Evolutionary conservation across 2,113 vertebrate genomes (phyloP).

Genomic region (Balaenoptera acutorostrata): DNA sequence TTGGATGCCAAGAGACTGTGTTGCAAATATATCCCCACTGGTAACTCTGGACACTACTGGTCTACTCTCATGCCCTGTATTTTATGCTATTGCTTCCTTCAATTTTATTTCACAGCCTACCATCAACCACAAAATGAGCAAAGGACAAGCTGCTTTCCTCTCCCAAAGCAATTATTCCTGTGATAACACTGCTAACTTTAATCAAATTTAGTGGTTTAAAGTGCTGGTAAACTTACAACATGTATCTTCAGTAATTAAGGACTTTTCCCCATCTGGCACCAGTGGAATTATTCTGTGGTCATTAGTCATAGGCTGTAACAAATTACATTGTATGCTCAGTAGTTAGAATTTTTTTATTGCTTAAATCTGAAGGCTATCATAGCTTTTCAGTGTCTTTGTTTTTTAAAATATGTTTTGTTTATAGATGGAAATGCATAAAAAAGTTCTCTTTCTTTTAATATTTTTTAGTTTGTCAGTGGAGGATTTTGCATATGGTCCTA

Average conservation of each 20-base stretch:
- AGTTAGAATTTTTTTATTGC: constrained; percentile 27
- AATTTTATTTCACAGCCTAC: neutral
- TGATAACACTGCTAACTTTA: neutral
- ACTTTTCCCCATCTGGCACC: neutral
- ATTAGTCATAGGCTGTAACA: constrained; percentile 17
- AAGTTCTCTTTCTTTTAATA: neutral
- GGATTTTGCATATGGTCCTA: constrained; percentile 37
- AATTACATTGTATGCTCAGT: constrained; percentile 20
- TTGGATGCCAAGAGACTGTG: neutral
- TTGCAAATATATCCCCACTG: neutral
- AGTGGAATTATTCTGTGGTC: constrained; percentile 1
- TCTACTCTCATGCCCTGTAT: neutral
- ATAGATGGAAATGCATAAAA: constrained; percentile 23
- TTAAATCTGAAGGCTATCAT: constrained; percentile 25
- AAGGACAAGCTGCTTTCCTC: neutral
- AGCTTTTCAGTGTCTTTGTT: constrained; percentile 23
- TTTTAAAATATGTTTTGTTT: constrained; percentile 7
- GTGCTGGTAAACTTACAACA: neutral
- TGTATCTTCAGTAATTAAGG: constrained; percentile 5
- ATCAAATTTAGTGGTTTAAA: neutral
- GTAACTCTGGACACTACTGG: neutral
- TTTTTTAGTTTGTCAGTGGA: neutral
- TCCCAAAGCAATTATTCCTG: neutral
- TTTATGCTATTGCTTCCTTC: neutral
- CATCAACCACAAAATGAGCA: constrained; percentile 2